Percentiles rank a stretch among this genome's conserved stretches.
These are phyloP conservation scores for Marisa cornuarietis DNA, from an alignment of 1,140 invertebrate genomes.

Conservation along the genomic window DNA sequence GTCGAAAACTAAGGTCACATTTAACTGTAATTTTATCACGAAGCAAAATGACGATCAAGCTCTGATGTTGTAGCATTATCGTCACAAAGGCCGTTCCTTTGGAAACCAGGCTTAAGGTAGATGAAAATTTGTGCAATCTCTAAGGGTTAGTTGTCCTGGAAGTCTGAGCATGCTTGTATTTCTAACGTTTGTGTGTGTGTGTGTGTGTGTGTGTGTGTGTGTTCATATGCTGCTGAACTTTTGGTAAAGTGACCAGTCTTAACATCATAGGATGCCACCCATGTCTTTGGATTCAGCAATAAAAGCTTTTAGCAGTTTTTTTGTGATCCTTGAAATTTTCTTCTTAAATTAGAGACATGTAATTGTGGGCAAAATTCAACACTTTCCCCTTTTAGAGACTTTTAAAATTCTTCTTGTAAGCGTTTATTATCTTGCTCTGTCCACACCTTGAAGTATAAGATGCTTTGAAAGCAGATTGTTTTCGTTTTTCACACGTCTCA, in stretches of 20 bases:
- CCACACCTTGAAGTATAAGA: neutral
- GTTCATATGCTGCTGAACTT: neutral
- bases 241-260: neutral
- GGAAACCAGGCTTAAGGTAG: neutral
- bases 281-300: neutral
- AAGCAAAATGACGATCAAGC: too few relatives aligned
- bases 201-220: neutral
- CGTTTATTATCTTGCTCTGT: neutral
- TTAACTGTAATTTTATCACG: neutral
- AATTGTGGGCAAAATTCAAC: neutral
- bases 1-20: neutral
- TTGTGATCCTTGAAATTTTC: neutral
- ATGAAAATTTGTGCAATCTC: neutral
- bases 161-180: neutral
- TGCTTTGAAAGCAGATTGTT: too few relatives aligned
- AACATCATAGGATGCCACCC: neutral
- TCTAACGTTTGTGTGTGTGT: neutral
- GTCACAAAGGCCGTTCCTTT: neutral
- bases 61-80: neutral
- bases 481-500: too few relatives aligned
- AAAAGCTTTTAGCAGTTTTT: neutral
- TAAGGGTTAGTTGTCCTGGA: neutral
- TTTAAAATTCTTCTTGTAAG: neutral
- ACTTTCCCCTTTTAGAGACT: neutral
- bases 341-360: neutral